Conservation (phyloP, 2,888 invertebrate species). For the Lysandra bellargus region DNA sequence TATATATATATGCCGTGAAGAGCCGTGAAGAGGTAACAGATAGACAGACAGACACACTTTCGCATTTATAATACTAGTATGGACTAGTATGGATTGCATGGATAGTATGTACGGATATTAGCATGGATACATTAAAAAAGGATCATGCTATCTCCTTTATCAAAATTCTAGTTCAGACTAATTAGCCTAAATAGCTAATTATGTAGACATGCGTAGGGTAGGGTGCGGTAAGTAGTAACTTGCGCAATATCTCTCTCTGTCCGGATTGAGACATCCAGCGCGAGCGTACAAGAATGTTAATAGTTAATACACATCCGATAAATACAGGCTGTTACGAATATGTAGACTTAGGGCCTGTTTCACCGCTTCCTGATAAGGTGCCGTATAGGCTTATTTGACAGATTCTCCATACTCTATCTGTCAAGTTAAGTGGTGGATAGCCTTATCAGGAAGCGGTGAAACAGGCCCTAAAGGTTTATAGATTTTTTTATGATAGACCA, state of each 20-base stretch:
- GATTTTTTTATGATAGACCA: neutral
- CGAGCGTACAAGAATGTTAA: slow-evolving; percentile 60
- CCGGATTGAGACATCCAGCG: slow-evolving; percentile 61
- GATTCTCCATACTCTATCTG: too few species aligned
- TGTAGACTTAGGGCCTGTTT: too few species aligned
- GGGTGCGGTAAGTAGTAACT: neutral
- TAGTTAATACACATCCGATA: slow-evolving; percentile 52
- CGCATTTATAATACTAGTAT: too few species aligned
- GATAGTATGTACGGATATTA: neutral
- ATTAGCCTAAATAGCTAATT: slow-evolving; percentile 7
- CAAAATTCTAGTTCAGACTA: neutral
- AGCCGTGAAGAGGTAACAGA: neutral
- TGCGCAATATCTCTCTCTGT: slow-evolving; percentile 50
- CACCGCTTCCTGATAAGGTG: too few species aligned
- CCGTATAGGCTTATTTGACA: too few species aligned
- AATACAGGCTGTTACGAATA: slow-evolving; percentile 39
- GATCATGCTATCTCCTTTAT: too few species aligned
- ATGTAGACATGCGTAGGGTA: neutral
- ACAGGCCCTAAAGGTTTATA: slow-evolving; percentile 26
- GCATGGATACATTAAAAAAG: neutral
- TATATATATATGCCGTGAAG: too few species aligned
- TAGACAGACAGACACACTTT: too few species aligned
- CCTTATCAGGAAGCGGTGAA: too few species aligned
- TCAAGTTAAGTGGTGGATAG: too few species aligned
- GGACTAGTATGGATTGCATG: too few species aligned